phyloP scores from a whole-genome alignment of 2,888 invertebrate genomes.

The Netelia virgata region DNA sequence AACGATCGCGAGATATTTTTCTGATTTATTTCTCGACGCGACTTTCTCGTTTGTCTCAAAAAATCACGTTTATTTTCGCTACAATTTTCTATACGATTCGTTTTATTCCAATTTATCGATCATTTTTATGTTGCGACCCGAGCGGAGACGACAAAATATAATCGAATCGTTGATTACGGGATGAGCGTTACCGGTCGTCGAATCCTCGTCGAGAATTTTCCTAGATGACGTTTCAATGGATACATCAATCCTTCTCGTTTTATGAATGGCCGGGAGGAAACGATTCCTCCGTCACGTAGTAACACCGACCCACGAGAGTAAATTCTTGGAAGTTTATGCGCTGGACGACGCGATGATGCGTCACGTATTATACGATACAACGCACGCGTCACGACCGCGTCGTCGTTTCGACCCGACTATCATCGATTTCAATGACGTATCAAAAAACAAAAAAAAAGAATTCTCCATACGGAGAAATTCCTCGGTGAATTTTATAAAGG shows the following conservation, averaged over 20 bases:
- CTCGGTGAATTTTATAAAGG: background rate
- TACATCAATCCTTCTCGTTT: slow-evolving; percentile 47
- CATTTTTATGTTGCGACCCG: too few relatives aligned
- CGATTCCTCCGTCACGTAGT: slow-evolving; percentile 51
- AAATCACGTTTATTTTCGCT: too few relatives aligned
- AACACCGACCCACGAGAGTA: slow-evolving; percentile 41
- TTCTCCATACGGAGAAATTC: background rate
- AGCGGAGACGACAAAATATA: background rate
- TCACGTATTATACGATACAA: slow-evolving; percentile 38
- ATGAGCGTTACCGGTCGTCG: background rate
- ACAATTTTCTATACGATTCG: too few relatives aligned
- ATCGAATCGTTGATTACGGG: background rate
- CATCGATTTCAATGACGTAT: slow-evolving; percentile 48
- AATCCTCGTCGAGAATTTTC: background rate
- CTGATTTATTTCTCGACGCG: too few relatives aligned
- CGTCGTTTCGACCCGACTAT: slow-evolving; percentile 17
- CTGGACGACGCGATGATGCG: slow-evolving; percentile 55
- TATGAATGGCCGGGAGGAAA: slow-evolving; percentile 34
- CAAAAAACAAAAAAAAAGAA: background rate
- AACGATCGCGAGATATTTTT: too few relatives aligned
- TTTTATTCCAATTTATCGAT: too few relatives aligned
- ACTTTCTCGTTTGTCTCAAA: too few relatives aligned
- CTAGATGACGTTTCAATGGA: slow-evolving; percentile 52
- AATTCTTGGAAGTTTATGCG: slow-evolving; percentile 47
- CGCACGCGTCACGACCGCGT: slow-evolving; percentile 25